Percentiles rank a stretch among this genome's conserved stretches.
Evolutionary conservation across 2,888 invertebrate species (phyloP).

Genomic region (Unio delphinus): DNA sequence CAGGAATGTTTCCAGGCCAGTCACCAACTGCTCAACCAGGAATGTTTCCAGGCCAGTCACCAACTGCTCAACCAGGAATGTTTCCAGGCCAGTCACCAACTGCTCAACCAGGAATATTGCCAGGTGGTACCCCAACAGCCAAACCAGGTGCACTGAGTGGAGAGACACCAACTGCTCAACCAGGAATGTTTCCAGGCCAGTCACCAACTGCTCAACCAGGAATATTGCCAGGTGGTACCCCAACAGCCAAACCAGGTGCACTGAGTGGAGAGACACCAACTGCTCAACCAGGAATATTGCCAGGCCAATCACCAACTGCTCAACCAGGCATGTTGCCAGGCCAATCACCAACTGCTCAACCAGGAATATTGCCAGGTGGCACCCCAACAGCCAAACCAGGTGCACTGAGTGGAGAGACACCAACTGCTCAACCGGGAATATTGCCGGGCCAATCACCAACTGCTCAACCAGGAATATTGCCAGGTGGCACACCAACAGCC

Average conservation of each 20-base stretch:
- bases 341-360: constrained; percentile 18
- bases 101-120: no score
- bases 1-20: constrained; percentile 17
- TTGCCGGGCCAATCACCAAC: constrained; percentile 16
- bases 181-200: constrained; percentile 15
- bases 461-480: constrained; percentile 4
- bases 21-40: constrained; percentile 28
- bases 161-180: constrained; percentile 12
- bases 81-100: neutral
- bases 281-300: constrained; percentile 18
- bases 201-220: constrained; percentile 29
- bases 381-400: no score
- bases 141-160: no score
- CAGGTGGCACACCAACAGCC: constrained; percentile 6
- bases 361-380: constrained; percentile 7
- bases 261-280: constrained; percentile 24
- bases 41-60: constrained; percentile 10
- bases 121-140: no score
- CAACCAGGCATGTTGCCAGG: constrained; percentile 15
- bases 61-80: constrained; percentile 16
- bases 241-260: constrained; percentile 23
- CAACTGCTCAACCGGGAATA: constrained; percentile 16
- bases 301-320: constrained; percentile 27
- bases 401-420: constrained; percentile 3
- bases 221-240: constrained; percentile 14